phyloP scores from a whole-genome alignment of 2,797 vertebrate species.

The Sebastolobus alascanus region DNA sequence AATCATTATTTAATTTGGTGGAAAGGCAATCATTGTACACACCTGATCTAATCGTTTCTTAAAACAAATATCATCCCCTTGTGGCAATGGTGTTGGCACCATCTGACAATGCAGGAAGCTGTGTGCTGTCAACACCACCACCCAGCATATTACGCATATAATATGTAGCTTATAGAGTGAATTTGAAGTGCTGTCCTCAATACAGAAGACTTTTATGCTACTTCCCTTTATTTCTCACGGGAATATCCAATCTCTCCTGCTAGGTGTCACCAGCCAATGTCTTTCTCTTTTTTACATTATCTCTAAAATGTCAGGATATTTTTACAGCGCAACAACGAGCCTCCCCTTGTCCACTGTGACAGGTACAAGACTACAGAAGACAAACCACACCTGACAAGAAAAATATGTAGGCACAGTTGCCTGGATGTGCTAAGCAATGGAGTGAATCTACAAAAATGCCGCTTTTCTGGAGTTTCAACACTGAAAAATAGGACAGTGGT shows the following conservation, averaged over 20 bases:
- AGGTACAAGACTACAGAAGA: conserved; percentile 17
- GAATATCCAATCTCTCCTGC: conserved; percentile 1
- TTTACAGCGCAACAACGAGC: conserved; percentile 11
- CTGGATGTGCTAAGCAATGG: background rate
- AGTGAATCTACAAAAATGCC: background rate
- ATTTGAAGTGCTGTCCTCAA: background rate
- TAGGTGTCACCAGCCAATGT: background rate
- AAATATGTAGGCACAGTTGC: conserved; percentile 6
- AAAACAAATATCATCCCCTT: background rate
- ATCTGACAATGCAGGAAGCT: background rate
- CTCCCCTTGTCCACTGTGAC: conserved; percentile 7
- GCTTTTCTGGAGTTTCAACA: conserved; percentile 4
- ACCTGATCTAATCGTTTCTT: background rate
- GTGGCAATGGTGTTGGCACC: background rate
- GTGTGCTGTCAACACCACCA: background rate
- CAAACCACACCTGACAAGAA: conserved; percentile 5
- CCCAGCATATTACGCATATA: too few relatives aligned
- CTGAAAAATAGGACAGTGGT: background rate
- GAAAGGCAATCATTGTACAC: background rate
- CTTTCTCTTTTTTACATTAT: conserved; percentile 8
- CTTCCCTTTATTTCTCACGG: background rate
- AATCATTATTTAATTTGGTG: background rate
- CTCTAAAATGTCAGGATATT: conserved; percentile 9
- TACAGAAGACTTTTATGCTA: background rate
- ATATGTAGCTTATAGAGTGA: background rate